Base-by-base conservation (phyloP, 1,140 invertebrate genomes). In the Bombus superbus region DNA sequence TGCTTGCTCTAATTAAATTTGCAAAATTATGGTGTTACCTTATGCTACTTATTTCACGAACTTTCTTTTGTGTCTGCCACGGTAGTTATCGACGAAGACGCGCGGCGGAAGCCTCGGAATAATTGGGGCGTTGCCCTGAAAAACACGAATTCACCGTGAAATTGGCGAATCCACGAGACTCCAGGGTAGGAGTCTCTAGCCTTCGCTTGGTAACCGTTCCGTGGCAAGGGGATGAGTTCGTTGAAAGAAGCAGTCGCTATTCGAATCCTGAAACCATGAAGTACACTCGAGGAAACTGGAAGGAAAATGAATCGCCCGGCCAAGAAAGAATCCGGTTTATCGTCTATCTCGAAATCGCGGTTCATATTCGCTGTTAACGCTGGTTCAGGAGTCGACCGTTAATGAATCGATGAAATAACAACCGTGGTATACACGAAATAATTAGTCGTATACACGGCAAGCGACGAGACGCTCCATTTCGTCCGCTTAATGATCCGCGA, bases 401-500 rank as follows among this genome's bases (percentile, higher is more conserved):
- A 42, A 77, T 66, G 64, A 81, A 78, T 28, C 72, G 22, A 3
- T 9, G 75, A 59, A 47, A 66, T 53, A 87, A 88, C 68, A 68
- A 80, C 62, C 32, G 69, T 5, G 10, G 68, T 40, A 15, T 38
- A 28, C 11, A 40, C 66, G 47, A 88, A 89, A 89, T 88, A 89
- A 90, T 90, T 87, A 81, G 88, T 64, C n/a, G 81, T 47, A 84
- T 90, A 83, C 80, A 64, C 62, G 53, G 10, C 68, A 66, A 80
- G 77, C 79, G 73, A 47, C 62, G 38, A 59, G 74, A 76, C 81
- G 85, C 47, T 89, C 75, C 72, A 90, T 87, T 87, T 89, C 73
- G 53, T 69, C n/a, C n/a, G 87, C 74, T 88, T 90, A 90, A 89
- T 87, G 89, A 87, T 83, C 88, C 86, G 69, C 81, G 82, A 83